Evolutionary conservation across 2,797 vertebrate species (phyloP).

Genomic region (Chelmon rostratus): DNA sequence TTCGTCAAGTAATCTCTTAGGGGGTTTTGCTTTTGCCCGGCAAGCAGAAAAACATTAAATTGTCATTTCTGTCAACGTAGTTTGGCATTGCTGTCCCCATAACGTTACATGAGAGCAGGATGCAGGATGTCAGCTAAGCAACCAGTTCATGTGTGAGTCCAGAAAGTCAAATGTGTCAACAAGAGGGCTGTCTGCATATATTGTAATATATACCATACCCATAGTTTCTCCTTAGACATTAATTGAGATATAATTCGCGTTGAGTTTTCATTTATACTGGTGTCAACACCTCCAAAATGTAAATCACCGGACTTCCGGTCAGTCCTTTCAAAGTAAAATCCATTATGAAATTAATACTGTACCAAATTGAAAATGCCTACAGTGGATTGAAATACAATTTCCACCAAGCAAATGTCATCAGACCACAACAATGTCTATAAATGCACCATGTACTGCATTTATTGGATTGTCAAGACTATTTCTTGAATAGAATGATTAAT

Average conservation of each 20-base stretch:
- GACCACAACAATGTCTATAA: not conserved
- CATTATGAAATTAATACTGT: not conserved
- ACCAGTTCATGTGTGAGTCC: not conserved
- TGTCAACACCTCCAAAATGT: not conserved
- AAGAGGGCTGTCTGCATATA: not conserved
- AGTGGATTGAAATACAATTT: not conserved
- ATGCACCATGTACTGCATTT: too few relatives aligned
- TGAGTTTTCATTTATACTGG: not conserved
- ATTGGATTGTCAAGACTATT: too few relatives aligned
- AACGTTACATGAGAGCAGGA: not conserved
- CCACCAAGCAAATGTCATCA: not conserved
- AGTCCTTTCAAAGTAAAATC: not conserved
- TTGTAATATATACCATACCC: not conserved
- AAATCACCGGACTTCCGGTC: not conserved
- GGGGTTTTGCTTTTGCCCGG: accelerated
- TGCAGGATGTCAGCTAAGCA: not conserved
- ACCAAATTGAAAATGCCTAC: not conserved
- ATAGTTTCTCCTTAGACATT: not conserved
- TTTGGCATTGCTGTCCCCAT: not conserved
- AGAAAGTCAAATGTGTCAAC: not conserved
- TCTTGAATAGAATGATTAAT: too few relatives aligned
- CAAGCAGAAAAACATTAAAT: not conserved
- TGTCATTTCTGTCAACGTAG: not conserved
- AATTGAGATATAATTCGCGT: not conserved
- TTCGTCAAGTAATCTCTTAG: not conserved